Base-by-base conservation (phyloP, 1,140 invertebrate genomes). In the Mamestra configurata region DNA sequence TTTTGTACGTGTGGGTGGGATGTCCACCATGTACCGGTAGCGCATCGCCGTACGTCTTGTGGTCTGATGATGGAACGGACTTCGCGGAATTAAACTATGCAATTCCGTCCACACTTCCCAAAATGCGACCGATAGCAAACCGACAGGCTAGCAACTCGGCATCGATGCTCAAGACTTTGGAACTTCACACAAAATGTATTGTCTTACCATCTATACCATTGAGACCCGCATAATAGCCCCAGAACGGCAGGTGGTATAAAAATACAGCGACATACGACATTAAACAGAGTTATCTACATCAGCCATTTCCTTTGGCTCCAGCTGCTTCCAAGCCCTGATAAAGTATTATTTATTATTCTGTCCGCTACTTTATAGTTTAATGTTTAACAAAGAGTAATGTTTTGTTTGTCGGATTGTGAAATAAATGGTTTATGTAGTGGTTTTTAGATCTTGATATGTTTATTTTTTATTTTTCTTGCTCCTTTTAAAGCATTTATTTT, bases 231-330 rank as follows among this genome's bases (percentile, higher is more conserved):
- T 57, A 22, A 59, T 15, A 35, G 11, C 10, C 24, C 5, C 22
- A 31, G 22, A 24, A 27, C 57, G 20, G 64, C 66, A 49, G 66
- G 40, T 70, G 40, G 22, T 43, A 70, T 49, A 49, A 70, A 49
- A 61, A 61, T 61, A 70, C 40, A 6, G 22, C 20, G 66, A 49
- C 66, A 49, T 24, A 7, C 18, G 20, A 24, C 40, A 70, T 70
- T 24, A 70, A 70, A 46, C 43, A 70, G 40, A 49, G 13, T 49
- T 49, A 70, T 70, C 66, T 70, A 27, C 66, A 70, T 70, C 66
- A 70, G 66, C 13, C n/a, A 70, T 49, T 70, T 70, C 66, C 66
- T 70, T 22, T 49, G 40, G 0, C 7, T 0, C 13, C 66, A 70
- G 66, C n/a, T 70, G 66, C 18, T 13, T n/a, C 4, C 2, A 24